These are phyloP conservation scores for Aphis craccivora DNA, from an alignment of 1,140 invertebrate genomes.

Conservation along the genomic window DNA sequence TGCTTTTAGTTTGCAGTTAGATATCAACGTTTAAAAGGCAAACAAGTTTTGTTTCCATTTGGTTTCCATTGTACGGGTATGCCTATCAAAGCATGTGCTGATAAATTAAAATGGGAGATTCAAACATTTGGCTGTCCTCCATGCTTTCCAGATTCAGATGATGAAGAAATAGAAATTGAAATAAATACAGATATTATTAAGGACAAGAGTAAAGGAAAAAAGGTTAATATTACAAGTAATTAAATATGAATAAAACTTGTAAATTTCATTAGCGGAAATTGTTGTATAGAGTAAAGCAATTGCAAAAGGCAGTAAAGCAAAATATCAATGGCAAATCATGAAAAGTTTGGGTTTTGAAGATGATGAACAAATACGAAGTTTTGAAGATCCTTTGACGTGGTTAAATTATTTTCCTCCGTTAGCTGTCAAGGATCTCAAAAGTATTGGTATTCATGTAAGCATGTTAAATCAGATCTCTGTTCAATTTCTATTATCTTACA, in stretches of 20 bases:
- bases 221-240: conserved; percentile 68
- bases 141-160: conserved; percentile 77
- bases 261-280: conserved; percentile 55
- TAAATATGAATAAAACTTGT: not conserved
- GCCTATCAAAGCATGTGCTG: conserved; percentile 97
- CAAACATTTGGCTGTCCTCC: conserved; percentile 93
- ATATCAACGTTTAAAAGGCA: conserved; percentile 90
- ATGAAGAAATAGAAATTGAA: conserved; percentile 65
- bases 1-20: conserved; percentile 83
- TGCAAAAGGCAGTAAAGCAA: conserved; percentile 87
- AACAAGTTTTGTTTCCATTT: conserved; percentile 94
- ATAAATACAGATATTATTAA: conserved; percentile 72
- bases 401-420: conserved; percentile 94
- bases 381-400: conserved; percentile 93
- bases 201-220: conserved; percentile 98
- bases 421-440: conserved; percentile 84
- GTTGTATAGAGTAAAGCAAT: conserved; percentile 86
- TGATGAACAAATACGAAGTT: conserved; percentile 86
- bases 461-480: not conserved
- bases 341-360: conserved; percentile 86
- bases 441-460: conserved; percentile 88
- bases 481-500: not conserved
- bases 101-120: conserved; percentile 96
- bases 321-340: conserved; percentile 99
- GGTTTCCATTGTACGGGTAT: conserved; percentile 99